These are phyloP conservation scores for Xenopus laevis DNA, from an alignment of 2,113 vertebrate genomes.

Conservation along the genomic window DNA sequence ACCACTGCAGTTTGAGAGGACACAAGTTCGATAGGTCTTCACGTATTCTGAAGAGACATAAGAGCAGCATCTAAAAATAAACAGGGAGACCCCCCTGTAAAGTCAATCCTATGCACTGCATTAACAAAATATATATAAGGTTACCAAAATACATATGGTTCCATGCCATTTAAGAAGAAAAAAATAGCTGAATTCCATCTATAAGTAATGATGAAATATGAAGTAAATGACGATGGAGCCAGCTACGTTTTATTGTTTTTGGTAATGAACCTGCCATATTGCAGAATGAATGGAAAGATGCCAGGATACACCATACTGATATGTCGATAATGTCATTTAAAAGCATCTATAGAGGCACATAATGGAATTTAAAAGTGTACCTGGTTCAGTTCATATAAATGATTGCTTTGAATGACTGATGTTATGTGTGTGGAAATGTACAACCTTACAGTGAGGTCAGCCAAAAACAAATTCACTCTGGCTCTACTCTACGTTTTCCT, in stretches of 20 bases:
- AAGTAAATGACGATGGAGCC: not conserved
- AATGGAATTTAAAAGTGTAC: not conserved
- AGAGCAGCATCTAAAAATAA: not conserved
- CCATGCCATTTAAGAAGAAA: not conserved
- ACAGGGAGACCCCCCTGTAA: not conserved
- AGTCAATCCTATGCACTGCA: slow-evolving; percentile 20
- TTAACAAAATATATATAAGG: not conserved
- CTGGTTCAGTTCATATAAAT: too few relatives aligned
- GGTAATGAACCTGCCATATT: slow-evolving; percentile 3
- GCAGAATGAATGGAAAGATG: slow-evolving; percentile 4
- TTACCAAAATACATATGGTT: not conserved
- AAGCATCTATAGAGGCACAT: not conserved
- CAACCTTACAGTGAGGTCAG: too few relatives aligned
- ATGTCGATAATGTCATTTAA: not conserved
- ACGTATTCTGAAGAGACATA: too few relatives aligned
- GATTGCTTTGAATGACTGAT: not conserved
- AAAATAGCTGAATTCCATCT: not conserved
- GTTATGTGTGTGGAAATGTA: not conserved
- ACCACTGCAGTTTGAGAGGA: slow-evolving; percentile 5
- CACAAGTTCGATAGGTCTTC: not conserved
- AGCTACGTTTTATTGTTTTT: not conserved
- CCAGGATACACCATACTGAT: not conserved
- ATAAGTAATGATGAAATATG: slow-evolving; percentile 1
- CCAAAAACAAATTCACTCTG: not conserved
- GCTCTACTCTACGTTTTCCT: not conserved